phyloP scores from a whole-genome alignment of 2,113 vertebrate species.

The Aleadryas rufinucha region DNA sequence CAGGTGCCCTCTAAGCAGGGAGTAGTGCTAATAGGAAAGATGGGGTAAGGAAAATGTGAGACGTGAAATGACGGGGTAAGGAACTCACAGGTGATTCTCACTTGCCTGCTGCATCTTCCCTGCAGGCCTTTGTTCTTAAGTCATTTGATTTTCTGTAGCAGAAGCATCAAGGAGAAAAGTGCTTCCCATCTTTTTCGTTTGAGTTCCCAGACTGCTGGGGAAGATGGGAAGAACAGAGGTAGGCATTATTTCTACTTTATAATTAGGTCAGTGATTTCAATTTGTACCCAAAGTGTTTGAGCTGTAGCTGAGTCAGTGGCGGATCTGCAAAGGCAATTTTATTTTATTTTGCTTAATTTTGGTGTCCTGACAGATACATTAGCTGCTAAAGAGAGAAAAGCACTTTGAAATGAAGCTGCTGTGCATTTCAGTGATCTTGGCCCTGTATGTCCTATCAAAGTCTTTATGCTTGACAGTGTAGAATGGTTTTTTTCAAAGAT shows the following conservation, averaged over 20 bases:
- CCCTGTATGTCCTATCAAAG: background rate
- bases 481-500: background rate
- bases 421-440: background rate
- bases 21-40: background rate
- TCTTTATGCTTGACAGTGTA: background rate
- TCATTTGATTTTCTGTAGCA: background rate
- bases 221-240: background rate
- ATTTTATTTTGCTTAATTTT: background rate
- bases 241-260: background rate
- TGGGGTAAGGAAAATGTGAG: too few relatives aligned
- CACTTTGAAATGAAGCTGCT: background rate
- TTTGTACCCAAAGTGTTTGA: background rate
- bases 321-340: background rate
- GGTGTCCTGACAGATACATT: background rate
- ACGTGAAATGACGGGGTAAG: background rate
- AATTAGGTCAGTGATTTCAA: background rate
- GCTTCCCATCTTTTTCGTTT: background rate
- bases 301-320: background rate
- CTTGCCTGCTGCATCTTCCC: background rate
- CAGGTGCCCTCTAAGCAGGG: background rate
- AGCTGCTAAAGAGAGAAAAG: background rate
- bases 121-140: background rate
- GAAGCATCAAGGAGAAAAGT: background rate
- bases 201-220: background rate
- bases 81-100: background rate